Evolutionary conservation across 2,888 invertebrate genomes (phyloP).

Genomic region (Cephus rjabovi): DNA sequence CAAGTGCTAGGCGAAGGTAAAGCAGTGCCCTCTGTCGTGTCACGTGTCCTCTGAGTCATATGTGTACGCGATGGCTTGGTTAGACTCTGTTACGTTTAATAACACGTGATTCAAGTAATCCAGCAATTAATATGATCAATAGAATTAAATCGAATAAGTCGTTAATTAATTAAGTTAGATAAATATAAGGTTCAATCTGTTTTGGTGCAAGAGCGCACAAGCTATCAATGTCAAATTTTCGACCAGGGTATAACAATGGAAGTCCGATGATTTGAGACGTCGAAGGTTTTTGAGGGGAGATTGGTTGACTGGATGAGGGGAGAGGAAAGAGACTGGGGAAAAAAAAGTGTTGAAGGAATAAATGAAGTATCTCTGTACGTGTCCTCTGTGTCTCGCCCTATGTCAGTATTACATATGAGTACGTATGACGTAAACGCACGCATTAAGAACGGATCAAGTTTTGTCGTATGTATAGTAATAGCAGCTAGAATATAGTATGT

Average conservation of each 20-base stretch:
- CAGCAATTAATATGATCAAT: neutral
- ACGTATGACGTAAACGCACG: neutral
- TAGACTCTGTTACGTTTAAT: neutral
- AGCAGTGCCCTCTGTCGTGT: neutral
- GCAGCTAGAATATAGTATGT: neutral
- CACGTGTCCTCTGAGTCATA: neutral
- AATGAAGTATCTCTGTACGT: neutral
- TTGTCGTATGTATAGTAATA: neutral
- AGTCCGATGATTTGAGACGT: neutral
- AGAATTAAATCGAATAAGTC: neutral
- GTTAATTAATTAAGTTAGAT: neutral
- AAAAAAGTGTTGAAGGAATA: neutral
- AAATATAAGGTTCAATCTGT: neutral
- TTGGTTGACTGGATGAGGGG: too few species aligned
- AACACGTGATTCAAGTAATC: neutral
- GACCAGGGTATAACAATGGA: neutral
- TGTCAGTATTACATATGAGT: neutral
- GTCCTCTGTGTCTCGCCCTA: neutral
- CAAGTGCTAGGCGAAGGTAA: neutral
- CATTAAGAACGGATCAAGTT: neutral
- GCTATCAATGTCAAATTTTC: neutral
- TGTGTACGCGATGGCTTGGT: neutral
- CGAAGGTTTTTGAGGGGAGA: neutral
- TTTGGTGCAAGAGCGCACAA: neutral
- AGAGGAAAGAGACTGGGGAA: too few species aligned